Base-by-base conservation (phyloP, 2,888 invertebrate species). In the Odontocolon sp. region DNA sequence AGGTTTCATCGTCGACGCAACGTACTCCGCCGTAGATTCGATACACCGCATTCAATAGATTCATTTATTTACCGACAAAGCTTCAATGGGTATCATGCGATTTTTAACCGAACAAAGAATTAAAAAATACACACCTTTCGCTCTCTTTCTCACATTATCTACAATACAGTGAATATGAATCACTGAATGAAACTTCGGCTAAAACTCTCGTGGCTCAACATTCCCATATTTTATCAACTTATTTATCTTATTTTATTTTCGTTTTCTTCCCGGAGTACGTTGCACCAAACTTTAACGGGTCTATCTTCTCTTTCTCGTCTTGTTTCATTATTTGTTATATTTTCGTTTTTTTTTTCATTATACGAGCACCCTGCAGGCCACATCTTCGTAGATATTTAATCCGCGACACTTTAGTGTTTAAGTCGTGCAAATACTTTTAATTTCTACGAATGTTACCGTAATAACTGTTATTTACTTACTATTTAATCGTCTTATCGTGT, bases 371-470 rank as follows among this genome's bases (percentile, higher is more conserved):
- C 78, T 76, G 81, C 82, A 82, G 75, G 68, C 66, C 71, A 66
- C 63, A 79, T 72, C 50, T 63, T 64, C 23, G 45, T 40, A 45
- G 11, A 71, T 64, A 56, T 61, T 26, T 36, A 67, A 52, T 57
- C 47, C 59, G 59, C 23, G 36, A 47, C 54, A 73, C 23, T 71
- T 67, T n/a, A n/a, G 72, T 77, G 75, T 71, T 78, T 61, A 36
- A 69, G 59, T 74, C 71, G 79, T 83, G 81, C 82, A 79, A 81
- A 82, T 84, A 81, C 78, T 81, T 61, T 42, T 69, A 74, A 74
- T 69, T 16, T 72, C 81, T 84, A 84, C 83, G 80, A 85, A 83
- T 81, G 80, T 82, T 83, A 80, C 59, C 80, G 79, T 77, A 79
- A 79, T 78, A 63, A 72, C 70, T 78, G 67, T 52, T 82, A 84